Evolutionary conservation across 2,797 vertebrate species (phyloP).

Genomic region (Crenuchus spilurus): DNA sequence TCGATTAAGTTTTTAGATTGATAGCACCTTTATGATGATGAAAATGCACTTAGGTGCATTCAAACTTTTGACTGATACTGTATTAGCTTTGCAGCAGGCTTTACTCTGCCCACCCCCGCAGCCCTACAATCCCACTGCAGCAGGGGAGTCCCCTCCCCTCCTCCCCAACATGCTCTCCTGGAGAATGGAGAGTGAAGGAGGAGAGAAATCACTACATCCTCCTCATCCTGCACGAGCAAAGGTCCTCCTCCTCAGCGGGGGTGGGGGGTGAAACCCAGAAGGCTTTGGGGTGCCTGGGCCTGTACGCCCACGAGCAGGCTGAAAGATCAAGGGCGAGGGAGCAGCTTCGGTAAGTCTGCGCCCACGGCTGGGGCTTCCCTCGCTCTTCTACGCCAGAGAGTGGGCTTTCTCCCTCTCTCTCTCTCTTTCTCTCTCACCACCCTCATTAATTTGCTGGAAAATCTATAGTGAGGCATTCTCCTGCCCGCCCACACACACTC

Average conservation of each 20-base stretch:
- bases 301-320: slow-evolving; percentile 68
- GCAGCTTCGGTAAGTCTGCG: slow-evolving; percentile 60
- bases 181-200: neutral
- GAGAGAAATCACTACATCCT: slow-evolving; percentile 31
- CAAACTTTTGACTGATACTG: too few species aligned
- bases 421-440: slow-evolving; percentile 55
- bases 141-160: neutral
- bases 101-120: neutral
- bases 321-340: slow-evolving; percentile 65
- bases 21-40: too few species aligned
- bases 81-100: neutral
- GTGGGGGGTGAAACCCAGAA: slow-evolving; percentile 49
- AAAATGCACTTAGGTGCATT: too few species aligned
- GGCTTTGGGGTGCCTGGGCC: slow-evolving; percentile 67
- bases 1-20: too few species aligned
- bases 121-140: neutral
- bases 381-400: slow-evolving; percentile 24
- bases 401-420: slow-evolving; percentile 39
- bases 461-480: slow-evolving; percentile 77
- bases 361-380: slow-evolving; percentile 70
- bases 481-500: slow-evolving; percentile 63
- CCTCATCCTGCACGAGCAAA: slow-evolving; percentile 16
- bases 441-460: slow-evolving; percentile 77
- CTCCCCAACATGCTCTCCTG: neutral
- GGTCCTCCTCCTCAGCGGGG: slow-evolving; percentile 31